Evolutionary conservation across 2,888 invertebrate species (phyloP).

Genomic region (Nomada lathburiana): DNA sequence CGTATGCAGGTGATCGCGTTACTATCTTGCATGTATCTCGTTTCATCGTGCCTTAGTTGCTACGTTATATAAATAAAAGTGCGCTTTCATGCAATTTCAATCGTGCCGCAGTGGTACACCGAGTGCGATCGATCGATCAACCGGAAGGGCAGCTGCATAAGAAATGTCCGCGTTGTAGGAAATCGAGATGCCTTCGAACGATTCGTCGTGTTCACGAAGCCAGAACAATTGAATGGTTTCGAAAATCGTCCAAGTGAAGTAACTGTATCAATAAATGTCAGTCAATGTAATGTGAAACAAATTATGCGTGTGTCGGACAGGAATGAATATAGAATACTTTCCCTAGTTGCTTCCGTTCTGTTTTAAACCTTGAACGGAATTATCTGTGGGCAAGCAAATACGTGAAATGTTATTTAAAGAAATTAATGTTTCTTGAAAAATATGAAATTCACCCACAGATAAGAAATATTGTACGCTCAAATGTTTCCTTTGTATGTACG

Average conservation of each 20-base stretch:
- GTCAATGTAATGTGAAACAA: not conserved
- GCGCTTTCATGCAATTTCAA: constrained; percentile 17
- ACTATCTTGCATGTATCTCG: not conserved
- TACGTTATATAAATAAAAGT: constrained; percentile 25
- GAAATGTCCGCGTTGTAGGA: constrained; percentile 25
- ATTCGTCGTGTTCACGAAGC: constrained; percentile 21
- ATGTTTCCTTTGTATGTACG: not conserved
- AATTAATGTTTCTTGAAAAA: not conserved
- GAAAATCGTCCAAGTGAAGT: constrained; percentile 12
- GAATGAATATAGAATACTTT: not conserved
- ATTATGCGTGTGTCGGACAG: not conserved
- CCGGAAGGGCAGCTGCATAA: constrained; percentile 7
- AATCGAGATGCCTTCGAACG: constrained; percentile 28
- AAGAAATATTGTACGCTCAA: not conserved
- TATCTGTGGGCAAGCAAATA: no score
- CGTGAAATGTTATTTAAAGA: no score
- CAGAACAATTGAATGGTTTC: constrained; percentile 26
- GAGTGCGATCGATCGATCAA: constrained; percentile 15
- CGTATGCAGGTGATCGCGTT: not conserved
- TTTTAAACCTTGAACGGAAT: no score
- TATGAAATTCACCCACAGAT: not conserved
- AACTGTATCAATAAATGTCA: constrained; percentile 8
- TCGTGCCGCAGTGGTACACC: constrained; percentile 14
- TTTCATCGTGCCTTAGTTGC: constrained; percentile 3
- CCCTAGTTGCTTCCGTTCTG: not conserved